Evolutionary conservation across 2,888 invertebrate species (phyloP).

Genomic region (Fragum sueziense): DNA sequence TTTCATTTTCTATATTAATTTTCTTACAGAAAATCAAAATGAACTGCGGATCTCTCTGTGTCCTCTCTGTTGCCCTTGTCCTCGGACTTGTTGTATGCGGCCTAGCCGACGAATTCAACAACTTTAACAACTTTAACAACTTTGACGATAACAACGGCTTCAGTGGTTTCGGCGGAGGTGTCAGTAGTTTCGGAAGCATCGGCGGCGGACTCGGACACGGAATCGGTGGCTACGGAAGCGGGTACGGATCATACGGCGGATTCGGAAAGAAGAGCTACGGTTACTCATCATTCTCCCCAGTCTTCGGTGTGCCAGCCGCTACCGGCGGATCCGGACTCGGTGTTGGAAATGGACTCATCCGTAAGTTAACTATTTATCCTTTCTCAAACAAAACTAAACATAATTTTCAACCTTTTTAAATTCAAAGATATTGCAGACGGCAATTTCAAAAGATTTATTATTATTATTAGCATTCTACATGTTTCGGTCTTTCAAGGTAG

Average conservation of each 20-base stretch:
- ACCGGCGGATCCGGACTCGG: neutral
- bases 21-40: neutral
- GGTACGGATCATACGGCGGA: neutral
- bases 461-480: too few species aligned
- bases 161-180: neutral
- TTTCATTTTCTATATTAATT: neutral
- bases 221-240: neutral
- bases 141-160: neutral
- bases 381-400: too few species aligned
- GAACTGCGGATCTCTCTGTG: neutral
- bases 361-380: too few species aligned
- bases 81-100: neutral
- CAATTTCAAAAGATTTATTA: too few species aligned
- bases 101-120: neutral
- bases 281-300: neutral
- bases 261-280: neutral
- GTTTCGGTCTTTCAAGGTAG: too few species aligned
- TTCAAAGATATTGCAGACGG: too few species aligned
- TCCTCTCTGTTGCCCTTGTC: neutral
- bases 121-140: constrained; percentile 1
- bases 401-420: too few species aligned
- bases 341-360: neutral
- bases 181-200: neutral
- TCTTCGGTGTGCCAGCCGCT: neutral
- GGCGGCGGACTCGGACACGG: neutral